Percentiles rank a stretch among this genome's conserved stretches.
Conservation (phyloP, 2,797 vertebrate genomes). For the Spea hammondii region DNA sequence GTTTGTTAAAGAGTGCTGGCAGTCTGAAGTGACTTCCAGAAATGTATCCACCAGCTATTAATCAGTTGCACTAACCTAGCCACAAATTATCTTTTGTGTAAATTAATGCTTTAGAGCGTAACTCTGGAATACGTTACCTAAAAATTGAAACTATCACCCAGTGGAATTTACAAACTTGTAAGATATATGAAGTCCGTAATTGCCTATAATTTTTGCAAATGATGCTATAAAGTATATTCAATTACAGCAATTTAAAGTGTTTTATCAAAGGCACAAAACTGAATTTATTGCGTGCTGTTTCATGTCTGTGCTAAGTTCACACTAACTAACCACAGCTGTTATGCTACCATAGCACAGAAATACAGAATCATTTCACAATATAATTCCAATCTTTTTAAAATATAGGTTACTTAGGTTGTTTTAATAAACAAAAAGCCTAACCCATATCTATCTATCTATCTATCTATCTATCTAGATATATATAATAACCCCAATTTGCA, state of each 20-base stretch:
- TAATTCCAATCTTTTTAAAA: neutral
- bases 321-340: conserved; percentile 15
- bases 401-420: too few relatives aligned
- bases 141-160: conserved; percentile 3
- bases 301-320: neutral
- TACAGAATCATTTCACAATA: conserved; percentile 8
- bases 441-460: too few relatives aligned
- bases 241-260: conserved; percentile 32
- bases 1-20: neutral
- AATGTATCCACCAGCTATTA: conserved; percentile 61
- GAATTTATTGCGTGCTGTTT: conserved; percentile 14
- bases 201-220: conserved; percentile 44
- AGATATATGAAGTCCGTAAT: conserved; percentile 34
- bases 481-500: too few relatives aligned
- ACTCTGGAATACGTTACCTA: conserved; percentile 9
- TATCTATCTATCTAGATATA: too few relatives aligned
- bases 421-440: too few relatives aligned
- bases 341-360: conserved; percentile 4
- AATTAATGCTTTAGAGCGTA: neutral
- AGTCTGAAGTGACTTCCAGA: conserved; percentile 57
- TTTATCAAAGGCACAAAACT: conserved; percentile 3
- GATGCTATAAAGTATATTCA: conserved; percentile 36
- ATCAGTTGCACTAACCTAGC: conserved; percentile 58
- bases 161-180: conserved; percentile 6
- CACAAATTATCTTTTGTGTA: conserved; percentile 15